Percentiles rank a stretch among this genome's conserved stretches.
These are phyloP conservation scores for Cathartes aura DNA, from an alignment of 2,113 vertebrate genomes.

Conservation along the genomic window DNA sequence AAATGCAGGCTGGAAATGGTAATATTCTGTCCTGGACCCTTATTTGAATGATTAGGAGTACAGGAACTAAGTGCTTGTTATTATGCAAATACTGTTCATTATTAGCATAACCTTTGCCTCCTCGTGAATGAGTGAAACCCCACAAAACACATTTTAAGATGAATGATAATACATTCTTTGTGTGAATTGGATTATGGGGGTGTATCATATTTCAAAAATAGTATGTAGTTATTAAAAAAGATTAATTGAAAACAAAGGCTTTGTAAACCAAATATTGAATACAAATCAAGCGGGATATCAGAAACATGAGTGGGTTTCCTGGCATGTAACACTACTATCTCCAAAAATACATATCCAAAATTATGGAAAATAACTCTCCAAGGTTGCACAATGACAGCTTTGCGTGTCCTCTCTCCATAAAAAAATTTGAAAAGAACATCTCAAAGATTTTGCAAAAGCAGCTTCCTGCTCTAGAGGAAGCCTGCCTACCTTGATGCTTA, in stretches of 20 bases:
- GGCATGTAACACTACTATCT: not conserved
- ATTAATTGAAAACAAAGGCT: not conserved
- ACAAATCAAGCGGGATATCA: not conserved
- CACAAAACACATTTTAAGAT: slow-evolving; percentile 1
- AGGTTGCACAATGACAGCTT: not conserved
- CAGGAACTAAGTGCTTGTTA: not conserved
- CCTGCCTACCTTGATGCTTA: not conserved
- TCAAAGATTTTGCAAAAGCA: not conserved
- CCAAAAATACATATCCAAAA: not conserved
- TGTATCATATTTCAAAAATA: not conserved
- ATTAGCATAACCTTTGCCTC: slow-evolving; percentile 30
- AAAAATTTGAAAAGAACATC: not conserved
- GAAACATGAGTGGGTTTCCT: not conserved
- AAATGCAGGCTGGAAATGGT: not conserved
- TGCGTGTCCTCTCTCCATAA: not conserved
- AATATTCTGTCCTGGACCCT: not conserved
- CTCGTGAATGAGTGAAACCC: slow-evolving; percentile 16
- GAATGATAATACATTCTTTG: not conserved
- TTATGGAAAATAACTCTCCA: not conserved
- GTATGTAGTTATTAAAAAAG: not conserved
- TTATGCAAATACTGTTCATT: slow-evolving; percentile 42
- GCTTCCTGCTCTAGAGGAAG: not conserved
- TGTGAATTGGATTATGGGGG: not conserved
- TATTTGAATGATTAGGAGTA: not conserved
- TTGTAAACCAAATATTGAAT: not conserved